These are phyloP conservation scores for Orientallactaga sibirica DNA, from an alignment of 2,797 vertebrate species.

Conservation along the genomic window DNA sequence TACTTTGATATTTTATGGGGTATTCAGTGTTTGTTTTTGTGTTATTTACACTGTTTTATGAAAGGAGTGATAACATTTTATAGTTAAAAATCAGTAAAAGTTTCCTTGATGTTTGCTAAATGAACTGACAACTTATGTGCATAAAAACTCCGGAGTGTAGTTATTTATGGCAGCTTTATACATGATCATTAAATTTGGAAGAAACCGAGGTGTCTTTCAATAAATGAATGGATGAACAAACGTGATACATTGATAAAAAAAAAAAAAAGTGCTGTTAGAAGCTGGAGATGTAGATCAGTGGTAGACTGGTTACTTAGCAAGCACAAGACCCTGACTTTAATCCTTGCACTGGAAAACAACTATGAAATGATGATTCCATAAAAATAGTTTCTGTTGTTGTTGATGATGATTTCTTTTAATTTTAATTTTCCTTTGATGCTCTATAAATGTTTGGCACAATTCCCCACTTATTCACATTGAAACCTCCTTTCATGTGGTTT, in stretches of 20 bases:
- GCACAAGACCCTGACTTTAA: too few relatives aligned
- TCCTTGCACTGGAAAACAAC: too few relatives aligned
- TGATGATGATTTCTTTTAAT: too few relatives aligned
- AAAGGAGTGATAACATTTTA: not conserved
- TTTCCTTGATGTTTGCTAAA: not conserved
- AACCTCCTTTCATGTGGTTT: too few relatives aligned
- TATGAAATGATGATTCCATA: too few relatives aligned
- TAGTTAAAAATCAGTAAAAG: not conserved
- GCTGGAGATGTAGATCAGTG: too few relatives aligned
- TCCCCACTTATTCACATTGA: too few relatives aligned
- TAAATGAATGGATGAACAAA: not conserved
- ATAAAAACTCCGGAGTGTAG: not conserved
- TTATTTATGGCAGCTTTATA: not conserved
- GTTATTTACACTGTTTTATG: not conserved
- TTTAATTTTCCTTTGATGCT: too few relatives aligned
- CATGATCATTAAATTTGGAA: not conserved
- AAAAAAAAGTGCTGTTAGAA: too few relatives aligned
- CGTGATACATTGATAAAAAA: not conserved
- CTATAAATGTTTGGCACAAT: too few relatives aligned
- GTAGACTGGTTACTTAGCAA: too few relatives aligned
- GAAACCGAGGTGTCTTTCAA: not conserved
- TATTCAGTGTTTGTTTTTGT: not conserved
- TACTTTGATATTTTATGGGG: not conserved
- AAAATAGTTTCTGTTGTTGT: too few relatives aligned
- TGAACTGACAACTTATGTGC: not conserved